Evolutionary conservation across 2,113 vertebrate genomes (phyloP).

Genomic region (Oxyura jamaicensis): DNA sequence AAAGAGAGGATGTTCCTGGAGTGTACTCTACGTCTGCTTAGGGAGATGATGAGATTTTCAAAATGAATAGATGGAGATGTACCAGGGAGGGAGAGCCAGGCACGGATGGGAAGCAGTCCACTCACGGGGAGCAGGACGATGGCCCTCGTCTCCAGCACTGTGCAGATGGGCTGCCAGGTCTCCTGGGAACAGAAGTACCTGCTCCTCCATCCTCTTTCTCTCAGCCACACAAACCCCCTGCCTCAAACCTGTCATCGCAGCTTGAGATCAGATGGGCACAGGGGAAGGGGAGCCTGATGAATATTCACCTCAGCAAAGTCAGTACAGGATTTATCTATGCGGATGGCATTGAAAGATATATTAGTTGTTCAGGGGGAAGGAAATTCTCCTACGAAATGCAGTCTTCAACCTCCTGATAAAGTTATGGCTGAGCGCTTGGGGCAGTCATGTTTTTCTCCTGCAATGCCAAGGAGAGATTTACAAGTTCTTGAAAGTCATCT

Average conservation of each 20-base stretch:
- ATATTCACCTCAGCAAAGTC: slow-evolving; percentile 23
- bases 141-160: neutral
- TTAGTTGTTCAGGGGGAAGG: neutral
- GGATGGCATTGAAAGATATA: neutral
- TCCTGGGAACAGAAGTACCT: neutral
- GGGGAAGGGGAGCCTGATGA: neutral
- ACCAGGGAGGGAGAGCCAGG: neutral
- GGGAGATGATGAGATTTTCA: neutral
- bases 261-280: neutral
- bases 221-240: neutral
- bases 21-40: neutral
- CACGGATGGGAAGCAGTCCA: neutral
- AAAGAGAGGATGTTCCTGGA: slow-evolving; percentile 16
- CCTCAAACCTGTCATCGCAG: neutral
- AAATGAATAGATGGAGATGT: neutral
- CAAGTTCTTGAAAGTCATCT: slow-evolving; percentile 4
- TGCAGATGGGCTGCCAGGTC: neutral
- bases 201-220: neutral
- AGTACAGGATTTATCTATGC: neutral
- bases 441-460: neutral
- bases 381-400: neutral
- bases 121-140: neutral
- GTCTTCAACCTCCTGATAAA: neutral
- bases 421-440: neutral
- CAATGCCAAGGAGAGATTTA: slow-evolving; percentile 6